Evolutionary conservation across 2,888 invertebrate genomes (phyloP), one percentile per base, ranked within the genome.

Genomic region (Philhelius pedissequus): DNA sequence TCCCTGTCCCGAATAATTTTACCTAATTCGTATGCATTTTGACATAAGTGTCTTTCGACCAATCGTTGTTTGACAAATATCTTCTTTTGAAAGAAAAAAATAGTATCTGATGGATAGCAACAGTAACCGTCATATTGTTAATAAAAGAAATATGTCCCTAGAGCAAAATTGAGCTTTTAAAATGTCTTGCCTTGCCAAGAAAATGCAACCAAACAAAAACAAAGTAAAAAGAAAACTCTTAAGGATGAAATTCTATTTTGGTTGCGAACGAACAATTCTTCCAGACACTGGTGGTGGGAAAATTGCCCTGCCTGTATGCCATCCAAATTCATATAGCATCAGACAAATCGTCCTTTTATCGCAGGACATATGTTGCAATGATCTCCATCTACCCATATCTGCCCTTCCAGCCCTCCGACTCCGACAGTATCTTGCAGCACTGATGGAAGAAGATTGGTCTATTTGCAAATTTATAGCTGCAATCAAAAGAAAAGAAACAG

Each of bases 391-490:
- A 52, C 20, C 62, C 40, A 18, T 30, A 11, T 60, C n/a, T n/a
- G n/a, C n/a, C 8, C 62, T 32, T 13, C 35, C 54, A 5, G n/a
- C n/a, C 32, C 73, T 35, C 2, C 11, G 6, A 11, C 48, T 13
- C 13, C n/a, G n/a, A n/a, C n/a, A 22, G 22, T 22, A 1, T 35
- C 32, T 15, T 74, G 7, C 13, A 22, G 7, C 13, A 22, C 45
- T 68, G 60, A 60, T 60, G 58, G 22, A 71, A 54, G 68, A 68
- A 84, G 79, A 84, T 84, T 84, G 83, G 60, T 75, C 84, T 38
- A 84, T 84, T 84, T 84, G 84, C 54, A 80, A 80, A 80, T 84
- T 80, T 84, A 84, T 84, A 80, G 84, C 71, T 54, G 71, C 84
- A 84, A 84, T 84, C 84, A 84, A 62, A 80, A 71, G 80, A 75